These are phyloP conservation scores for Drosophila simulans DNA, from an alignment of 1,140 invertebrate species.

Conservation along the genomic window DNA sequence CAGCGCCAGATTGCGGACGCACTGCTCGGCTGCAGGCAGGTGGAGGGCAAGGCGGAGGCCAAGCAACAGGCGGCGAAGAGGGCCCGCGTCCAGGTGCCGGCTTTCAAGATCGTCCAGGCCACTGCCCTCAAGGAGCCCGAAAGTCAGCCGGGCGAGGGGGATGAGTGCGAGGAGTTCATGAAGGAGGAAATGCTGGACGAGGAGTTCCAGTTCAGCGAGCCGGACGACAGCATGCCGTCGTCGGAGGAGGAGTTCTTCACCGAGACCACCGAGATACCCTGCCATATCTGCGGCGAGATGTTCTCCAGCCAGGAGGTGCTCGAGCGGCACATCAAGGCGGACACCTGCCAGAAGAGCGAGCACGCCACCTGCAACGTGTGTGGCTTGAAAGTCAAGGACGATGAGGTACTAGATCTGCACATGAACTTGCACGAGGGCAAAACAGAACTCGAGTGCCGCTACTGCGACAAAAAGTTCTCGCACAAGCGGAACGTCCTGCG, in stretches of 20 bases:
- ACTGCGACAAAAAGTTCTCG: constrained; percentile 75
- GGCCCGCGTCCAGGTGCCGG: constrained; percentile 24
- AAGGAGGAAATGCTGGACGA: constrained; percentile 39
- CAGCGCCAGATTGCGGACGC: constrained; percentile 67
- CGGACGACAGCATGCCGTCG: constrained; percentile 46
- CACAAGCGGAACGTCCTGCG: constrained; percentile 77
- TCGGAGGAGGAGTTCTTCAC: constrained; percentile 44
- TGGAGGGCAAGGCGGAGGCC: constrained; percentile 2
- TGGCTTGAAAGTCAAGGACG: constrained; percentile 69
- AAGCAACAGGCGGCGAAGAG: constrained; percentile 32
- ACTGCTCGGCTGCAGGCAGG: constrained; percentile 53
- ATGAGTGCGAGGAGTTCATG: constrained; percentile 11
- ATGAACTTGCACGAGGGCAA: constrained; percentile 82
- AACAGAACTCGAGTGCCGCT: constrained; percentile 76
- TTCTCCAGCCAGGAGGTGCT: constrained; percentile 63
- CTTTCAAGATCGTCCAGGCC: constrained; percentile 29
- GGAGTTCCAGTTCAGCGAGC: constrained; percentile 48
- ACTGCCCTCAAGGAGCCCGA: not conserved
- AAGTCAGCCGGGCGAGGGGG: constrained; percentile 3
- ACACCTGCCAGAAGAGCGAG: constrained; percentile 67
- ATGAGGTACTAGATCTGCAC: constrained; percentile 78
- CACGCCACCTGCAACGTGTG: constrained; percentile 64
- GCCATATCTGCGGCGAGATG: constrained; percentile 68
- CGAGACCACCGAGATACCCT: constrained; percentile 53
- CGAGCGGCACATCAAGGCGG: constrained; percentile 64